A percentile compares a stretch with the other conserved stretches of the same genome.
These are phyloP conservation scores for Vulpes ferrilata DNA, from an alignment of 2,113 vertebrate species.

Conservation along the genomic window DNA sequence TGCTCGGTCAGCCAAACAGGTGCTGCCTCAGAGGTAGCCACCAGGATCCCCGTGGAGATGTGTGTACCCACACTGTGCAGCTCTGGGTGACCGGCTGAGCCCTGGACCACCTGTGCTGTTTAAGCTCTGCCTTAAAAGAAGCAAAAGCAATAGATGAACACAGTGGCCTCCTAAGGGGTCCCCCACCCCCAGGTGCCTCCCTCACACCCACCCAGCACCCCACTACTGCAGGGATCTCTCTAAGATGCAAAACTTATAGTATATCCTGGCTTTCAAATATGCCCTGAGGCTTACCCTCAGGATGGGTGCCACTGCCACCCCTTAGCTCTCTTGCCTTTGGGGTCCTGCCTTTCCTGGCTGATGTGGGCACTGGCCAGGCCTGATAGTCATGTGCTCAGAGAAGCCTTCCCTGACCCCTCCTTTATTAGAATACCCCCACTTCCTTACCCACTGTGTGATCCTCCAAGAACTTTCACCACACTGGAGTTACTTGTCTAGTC, in stretches of 20 bases:
- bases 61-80: neutral
- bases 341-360: neutral
- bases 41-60: accelerated
- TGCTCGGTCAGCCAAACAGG: neutral
- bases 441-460: too few species aligned
- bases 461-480: neutral
- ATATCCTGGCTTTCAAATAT: neutral
- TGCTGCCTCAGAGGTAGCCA: neutral
- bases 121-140: accelerated
- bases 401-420: neutral
- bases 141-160: accelerated
- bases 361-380: neutral
- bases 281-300: neutral
- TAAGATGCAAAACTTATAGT: neutral
- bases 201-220: accelerated
- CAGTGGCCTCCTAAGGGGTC: neutral
- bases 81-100: neutral
- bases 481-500: too few species aligned
- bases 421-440: neutral
- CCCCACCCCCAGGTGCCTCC: accelerated
- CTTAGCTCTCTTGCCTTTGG: neutral
- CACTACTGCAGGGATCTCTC: neutral
- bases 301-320: accelerated
- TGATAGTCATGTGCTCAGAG: neutral
- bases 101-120: neutral